Base-by-base conservation (phyloP, 2,797 vertebrate species). In the Crenichthys baileyi region DNA sequence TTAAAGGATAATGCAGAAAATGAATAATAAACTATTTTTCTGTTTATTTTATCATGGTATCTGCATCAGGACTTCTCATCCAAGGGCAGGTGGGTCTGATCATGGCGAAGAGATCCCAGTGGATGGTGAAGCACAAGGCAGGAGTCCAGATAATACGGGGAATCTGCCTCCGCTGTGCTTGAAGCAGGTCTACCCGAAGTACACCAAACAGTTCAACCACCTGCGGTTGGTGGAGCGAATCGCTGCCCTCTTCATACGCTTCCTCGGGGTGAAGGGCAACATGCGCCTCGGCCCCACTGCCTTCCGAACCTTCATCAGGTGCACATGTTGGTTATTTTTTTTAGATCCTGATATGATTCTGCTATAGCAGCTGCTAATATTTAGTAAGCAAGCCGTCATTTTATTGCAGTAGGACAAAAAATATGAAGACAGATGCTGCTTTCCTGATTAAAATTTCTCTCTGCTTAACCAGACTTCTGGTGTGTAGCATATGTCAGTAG, bases 131-230 rank as follows among this genome's bases (percentile, higher is more conserved):
- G 50, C 84, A 0, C 86, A 80, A 0, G 87, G 85, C 7, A 86
- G 83, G 74, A 60, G 61, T 0, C 89, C 90, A 1, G 80, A 56
- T 0, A 94, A 89, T 0, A n/a, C 70, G 0, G 29, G 36, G 1
- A 4, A 48, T 0, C 92, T 97, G 80, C 97, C 97, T 18, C 96
- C 97, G 5, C 91, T 97, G 26, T 98, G 96, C 86, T 96, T 99
- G 90, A 99, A 99, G 92, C 97, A 98, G 88, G 97, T 99, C 67
- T 99, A 98, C 87, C 98, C 98, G 61, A 99, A 99, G 81, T 98
- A 99, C 8, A 95, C 96, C 67, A 97, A 96, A 89, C 97, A 98
- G 90, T 99, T 99, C 85, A 96, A 90, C 94, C 95, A 97, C 88
- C 94, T 99, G 92, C 94, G 97, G 1, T 91, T 97, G 29, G 95